Base-by-base conservation (phyloP, 2,888 invertebrate genomes). In the Gisinianus flammeolus region DNA sequence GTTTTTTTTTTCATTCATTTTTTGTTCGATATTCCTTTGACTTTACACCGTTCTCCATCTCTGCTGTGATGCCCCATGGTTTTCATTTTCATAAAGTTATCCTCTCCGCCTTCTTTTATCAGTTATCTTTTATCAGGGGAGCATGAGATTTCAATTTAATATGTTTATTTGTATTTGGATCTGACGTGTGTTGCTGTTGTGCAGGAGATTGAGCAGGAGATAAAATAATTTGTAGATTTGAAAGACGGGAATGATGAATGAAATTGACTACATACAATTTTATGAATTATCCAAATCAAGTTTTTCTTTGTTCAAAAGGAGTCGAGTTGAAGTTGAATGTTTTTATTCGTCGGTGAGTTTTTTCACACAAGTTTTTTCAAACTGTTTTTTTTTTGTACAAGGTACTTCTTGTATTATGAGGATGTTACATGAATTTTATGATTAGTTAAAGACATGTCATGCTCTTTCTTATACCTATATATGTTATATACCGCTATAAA, bases 351-450 rank as follows among this genome's bases (percentile, higher is more conserved):
- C n/a, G 44, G 44, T 19, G 16, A 4, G 44, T 44, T 44, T 6
- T 16, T 44, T 1, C 19, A 44, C 5, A 8, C 5, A 35, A 35
- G 35, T 8, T 12, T 35, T 35, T 35, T 12, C 12, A 12, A 8
- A 35, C 12, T 8, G 6, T 35, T 35, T 35, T 8, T 35, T 8
- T 35, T 6, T 16, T 44, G 44, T 44, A 6, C 44, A 44, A n/a
- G n/a, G n/a, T n/a, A n/a, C n/a, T n/a, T n/a, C n/a, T n/a, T 44
- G 12, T 44, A 44, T 44, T 44, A 44, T 44, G 44, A n/a, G 54
- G 16, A 26, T 22, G 62, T 62, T 28, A 62, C 62, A 62, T 62
- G 24, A 62, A 10, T 62, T 62, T 62, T 62, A 62, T 26, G 62
- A 62, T 26, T 62, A 62, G 24, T 62, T 62, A 12, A 62, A 62